Conservation (phyloP, 2,888 invertebrate species). For the Ligdia adustata region DNA sequence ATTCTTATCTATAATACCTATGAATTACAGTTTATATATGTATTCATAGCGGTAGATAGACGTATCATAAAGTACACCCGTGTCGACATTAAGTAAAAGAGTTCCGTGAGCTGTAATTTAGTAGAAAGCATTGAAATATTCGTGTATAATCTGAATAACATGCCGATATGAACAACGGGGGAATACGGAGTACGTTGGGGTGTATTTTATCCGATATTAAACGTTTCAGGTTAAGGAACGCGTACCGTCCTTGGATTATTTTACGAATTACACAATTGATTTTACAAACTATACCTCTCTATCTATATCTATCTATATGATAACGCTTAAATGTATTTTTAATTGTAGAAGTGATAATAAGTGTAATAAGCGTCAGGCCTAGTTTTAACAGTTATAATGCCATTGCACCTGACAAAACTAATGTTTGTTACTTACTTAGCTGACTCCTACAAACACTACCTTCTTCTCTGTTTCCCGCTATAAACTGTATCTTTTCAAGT, state of each 20-base stretch:
- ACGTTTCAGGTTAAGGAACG: conserved; percentile 78
- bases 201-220: conserved; percentile 83
- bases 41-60: background rate
- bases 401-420: no score
- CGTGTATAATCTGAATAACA: conserved; percentile 84
- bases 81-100: conserved; percentile 74
- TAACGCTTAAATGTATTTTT: no score
- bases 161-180: conserved; percentile 83
- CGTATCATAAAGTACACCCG: conserved; percentile 43
- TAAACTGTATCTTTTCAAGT: no score
- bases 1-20: no score
- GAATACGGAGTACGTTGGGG: conserved; percentile 74
- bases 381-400: no score
- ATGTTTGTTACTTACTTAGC: no score
- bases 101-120: conserved; percentile 81
- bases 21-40: background rate
- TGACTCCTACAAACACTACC: no score
- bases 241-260: conserved; percentile 74
- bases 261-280: conserved; percentile 73
- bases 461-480: no score
- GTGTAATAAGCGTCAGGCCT: no score
- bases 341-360: no score
- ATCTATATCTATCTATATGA: background rate
- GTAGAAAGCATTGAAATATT: conserved; percentile 84
- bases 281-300: conserved; percentile 64